Percentiles rank a stretch among this genome's conserved stretches.
These are phyloP conservation scores for Hipparchia semele DNA, from an alignment of 2,888 invertebrate genomes.

Conservation along the genomic window DNA sequence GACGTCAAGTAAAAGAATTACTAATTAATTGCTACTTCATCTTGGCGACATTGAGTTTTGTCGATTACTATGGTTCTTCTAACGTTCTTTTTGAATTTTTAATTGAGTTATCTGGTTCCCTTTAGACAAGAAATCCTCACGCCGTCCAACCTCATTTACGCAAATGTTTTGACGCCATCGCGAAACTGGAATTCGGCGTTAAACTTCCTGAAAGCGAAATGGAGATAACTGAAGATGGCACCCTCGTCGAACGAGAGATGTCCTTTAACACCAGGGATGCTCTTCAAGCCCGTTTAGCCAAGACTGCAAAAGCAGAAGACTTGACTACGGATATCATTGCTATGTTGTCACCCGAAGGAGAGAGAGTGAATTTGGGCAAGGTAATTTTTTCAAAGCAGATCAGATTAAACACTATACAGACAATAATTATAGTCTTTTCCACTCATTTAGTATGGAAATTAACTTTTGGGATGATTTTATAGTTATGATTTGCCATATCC, in stretches of 20 bases:
- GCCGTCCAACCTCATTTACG: constrained; percentile 95
- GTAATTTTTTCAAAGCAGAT: constrained; percentile 52
- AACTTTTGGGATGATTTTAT: no score
- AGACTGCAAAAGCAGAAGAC: constrained; percentile 69
- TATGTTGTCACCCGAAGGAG: constrained; percentile 95
- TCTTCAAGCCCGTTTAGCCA: constrained; percentile 69
- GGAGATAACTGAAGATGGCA: constrained; percentile 79
- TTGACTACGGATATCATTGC: constrained; percentile 93
- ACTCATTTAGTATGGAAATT: no score
- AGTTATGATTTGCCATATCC: no score
- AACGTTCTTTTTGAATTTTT: no score
- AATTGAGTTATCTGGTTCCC: background rate
- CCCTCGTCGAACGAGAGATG: constrained; percentile 71
- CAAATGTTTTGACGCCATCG: constrained; percentile 94
- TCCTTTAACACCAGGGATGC: constrained; percentile 69
- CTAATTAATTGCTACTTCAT: no score
- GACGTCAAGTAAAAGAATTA: no score
- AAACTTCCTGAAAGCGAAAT: constrained; percentile 79
- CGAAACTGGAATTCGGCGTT: constrained; percentile 89
- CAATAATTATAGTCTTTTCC: no score
- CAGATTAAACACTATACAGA: no score
- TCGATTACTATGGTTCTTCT: no score
- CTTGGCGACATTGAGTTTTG: no score
- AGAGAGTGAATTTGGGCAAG: constrained; percentile 90
- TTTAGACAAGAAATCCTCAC: constrained; percentile 91